Evolutionary conservation across 2,113 vertebrate species (phyloP).

Genomic region (Mormyrus iriodes): DNA sequence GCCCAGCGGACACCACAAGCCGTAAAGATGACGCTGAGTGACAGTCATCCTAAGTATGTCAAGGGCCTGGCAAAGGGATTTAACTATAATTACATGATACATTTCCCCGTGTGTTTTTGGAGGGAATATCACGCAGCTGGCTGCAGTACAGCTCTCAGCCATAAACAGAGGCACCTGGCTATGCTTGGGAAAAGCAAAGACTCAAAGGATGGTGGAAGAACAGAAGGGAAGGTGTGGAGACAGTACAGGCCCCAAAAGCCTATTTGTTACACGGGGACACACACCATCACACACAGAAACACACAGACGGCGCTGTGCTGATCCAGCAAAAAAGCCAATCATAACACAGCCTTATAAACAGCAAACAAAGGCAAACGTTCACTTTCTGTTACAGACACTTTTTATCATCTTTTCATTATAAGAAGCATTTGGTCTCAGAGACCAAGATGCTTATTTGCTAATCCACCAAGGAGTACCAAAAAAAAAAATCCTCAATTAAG

Average conservation of each 20-base stretch:
- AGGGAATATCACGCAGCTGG: background rate
- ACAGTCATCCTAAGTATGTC: background rate
- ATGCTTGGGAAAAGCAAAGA: no score
- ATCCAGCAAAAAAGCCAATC: background rate
- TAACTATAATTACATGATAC: background rate
- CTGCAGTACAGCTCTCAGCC: background rate
- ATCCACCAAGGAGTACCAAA: background rate
- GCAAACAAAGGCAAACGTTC: background rate
- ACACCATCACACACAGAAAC: no score
- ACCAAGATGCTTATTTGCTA: background rate
- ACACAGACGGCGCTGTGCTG: background rate
- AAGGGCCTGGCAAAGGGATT: background rate
- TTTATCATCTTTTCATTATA: background rate
- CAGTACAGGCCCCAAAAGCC: background rate
- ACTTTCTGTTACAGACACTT: background rate
- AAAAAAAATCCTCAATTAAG: background rate
- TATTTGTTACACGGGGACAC: background rate
- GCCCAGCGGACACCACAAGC: background rate
- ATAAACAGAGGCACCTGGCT: background rate
- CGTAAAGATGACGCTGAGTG: background rate
- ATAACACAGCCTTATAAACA: background rate
- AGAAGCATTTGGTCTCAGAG: background rate
- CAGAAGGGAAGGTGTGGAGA: background rate
- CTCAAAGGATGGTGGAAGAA: background rate
- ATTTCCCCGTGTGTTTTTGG: background rate